A percentile compares a stretch with the other conserved stretches of the same genome.
phyloP scores from a whole-genome alignment of 2,113 vertebrate genomes.

The Campylomormyrus numenius region DNA sequence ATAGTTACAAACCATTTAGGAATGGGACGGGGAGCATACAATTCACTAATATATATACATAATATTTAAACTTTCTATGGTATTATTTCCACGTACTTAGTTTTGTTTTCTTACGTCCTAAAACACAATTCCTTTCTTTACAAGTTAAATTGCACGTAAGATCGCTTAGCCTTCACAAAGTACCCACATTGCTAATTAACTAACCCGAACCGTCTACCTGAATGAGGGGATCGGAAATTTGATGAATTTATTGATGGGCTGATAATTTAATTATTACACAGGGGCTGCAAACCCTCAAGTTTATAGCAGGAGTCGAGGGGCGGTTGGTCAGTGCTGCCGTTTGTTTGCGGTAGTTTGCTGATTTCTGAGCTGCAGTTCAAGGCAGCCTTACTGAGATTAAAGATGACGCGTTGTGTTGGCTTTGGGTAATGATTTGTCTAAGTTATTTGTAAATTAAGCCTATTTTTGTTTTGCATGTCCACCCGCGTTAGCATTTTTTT shows the following conservation, averaged over 20 bases:
- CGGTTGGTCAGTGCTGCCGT: neutral
- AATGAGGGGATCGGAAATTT: neutral
- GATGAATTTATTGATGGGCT: neutral
- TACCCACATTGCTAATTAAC: neutral
- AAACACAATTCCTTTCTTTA: neutral
- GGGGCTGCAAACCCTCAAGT: neutral
- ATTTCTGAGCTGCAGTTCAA: neutral
- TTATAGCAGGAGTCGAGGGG: neutral
- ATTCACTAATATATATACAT: neutral
- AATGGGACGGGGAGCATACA: neutral
- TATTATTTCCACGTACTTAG: neutral
- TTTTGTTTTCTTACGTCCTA: neutral
- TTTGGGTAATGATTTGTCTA: slow-evolving; percentile 36
- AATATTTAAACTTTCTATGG: neutral
- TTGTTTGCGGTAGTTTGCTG: neutral
- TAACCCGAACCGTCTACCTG: neutral
- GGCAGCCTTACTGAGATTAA: neutral
- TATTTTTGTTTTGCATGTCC: neutral
- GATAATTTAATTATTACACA: neutral
- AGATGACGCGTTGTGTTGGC: slow-evolving; percentile 35
- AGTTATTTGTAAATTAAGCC: neutral
- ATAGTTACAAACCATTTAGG: neutral
- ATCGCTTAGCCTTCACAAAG: neutral
- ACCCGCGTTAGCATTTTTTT: fast-evolving
- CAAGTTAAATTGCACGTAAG: neutral